Evolutionary conservation across 2,113 vertebrate genomes (phyloP).

Genomic region (Dissostichus mawsoni): DNA sequence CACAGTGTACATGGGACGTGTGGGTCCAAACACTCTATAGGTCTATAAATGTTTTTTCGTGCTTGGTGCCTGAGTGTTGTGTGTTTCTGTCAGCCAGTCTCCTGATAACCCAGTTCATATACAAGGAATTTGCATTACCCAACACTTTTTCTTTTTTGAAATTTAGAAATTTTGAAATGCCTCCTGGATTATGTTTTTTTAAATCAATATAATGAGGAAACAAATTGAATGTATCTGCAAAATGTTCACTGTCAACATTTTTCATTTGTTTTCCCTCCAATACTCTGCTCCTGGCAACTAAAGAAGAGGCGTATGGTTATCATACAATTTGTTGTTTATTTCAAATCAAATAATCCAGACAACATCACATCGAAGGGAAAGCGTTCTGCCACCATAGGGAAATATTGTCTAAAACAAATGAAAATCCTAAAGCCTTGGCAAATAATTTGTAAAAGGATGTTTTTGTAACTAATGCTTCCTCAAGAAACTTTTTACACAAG

Average conservation of each 20-base stretch:
- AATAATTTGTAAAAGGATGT: not conserved
- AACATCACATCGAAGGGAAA: not conserved
- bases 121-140: not conserved
- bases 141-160: not conserved
- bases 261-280: not conserved
- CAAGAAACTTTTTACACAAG: not conserved
- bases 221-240: not conserved
- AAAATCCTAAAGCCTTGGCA: not conserved
- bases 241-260: not conserved
- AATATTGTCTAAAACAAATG: not conserved
- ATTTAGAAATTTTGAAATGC: not conserved
- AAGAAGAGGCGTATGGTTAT: not conserved
- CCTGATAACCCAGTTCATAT: slow-evolving; percentile 11
- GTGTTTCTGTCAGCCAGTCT: slow-evolving; percentile 5
- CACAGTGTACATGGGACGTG: not conserved
- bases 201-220: not conserved
- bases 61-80: not conserved
- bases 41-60: not conserved
- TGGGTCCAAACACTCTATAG: not conserved
- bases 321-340: not conserved
- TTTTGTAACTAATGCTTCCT: not conserved
- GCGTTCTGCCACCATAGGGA: not conserved
- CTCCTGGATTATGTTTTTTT: not conserved
- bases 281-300: not conserved
- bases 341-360: slow-evolving; percentile 7